These are phyloP conservation scores for Gortyna flavago DNA, from an alignment of 2,888 invertebrate genomes.

Conservation along the genomic window DNA sequence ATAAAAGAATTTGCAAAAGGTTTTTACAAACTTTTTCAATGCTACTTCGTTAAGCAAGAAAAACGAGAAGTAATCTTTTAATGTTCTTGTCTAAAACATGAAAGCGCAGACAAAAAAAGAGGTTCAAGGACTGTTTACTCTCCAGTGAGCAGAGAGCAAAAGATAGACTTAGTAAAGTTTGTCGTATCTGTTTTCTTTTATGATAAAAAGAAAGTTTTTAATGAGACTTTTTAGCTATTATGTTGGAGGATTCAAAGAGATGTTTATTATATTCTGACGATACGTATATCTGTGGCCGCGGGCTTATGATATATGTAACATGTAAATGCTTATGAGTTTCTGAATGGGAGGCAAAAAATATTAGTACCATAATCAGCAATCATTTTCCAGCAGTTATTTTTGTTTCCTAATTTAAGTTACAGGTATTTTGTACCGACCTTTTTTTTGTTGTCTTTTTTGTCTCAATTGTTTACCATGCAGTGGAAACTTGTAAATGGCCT, in stretches of 20 bases:
- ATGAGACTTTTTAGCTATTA: slow-evolving; percentile 28
- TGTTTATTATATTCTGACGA: not conserved
- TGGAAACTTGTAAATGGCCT: no score
- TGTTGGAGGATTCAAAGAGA: not conserved
- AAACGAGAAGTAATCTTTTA: slow-evolving; percentile 1
- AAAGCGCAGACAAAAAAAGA: slow-evolving; percentile 19
- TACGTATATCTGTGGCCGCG: not conserved
- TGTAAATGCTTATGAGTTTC: not conserved
- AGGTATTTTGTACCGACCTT: no score
- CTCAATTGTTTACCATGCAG: no score
- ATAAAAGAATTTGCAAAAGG: not conserved
- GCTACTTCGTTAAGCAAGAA: not conserved
- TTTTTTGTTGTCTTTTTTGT: no score
- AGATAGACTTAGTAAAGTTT: slow-evolving; percentile 1
- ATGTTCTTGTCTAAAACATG: slow-evolving; percentile 14
- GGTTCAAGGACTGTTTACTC: not conserved
- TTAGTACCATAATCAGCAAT: not conserved
- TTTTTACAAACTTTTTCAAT: not conserved
- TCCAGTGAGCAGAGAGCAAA: slow-evolving; percentile 12
- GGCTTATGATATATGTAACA: not conserved
- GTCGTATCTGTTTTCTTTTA: slow-evolving; percentile 26
- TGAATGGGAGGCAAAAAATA: not conserved
- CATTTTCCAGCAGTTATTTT: no score
- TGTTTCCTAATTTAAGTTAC: no score
- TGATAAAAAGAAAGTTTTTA: slow-evolving; percentile 39